These are phyloP conservation scores for Sula dactylatra DNA, from an alignment of 2,113 vertebrate genomes.

Conservation along the genomic window DNA sequence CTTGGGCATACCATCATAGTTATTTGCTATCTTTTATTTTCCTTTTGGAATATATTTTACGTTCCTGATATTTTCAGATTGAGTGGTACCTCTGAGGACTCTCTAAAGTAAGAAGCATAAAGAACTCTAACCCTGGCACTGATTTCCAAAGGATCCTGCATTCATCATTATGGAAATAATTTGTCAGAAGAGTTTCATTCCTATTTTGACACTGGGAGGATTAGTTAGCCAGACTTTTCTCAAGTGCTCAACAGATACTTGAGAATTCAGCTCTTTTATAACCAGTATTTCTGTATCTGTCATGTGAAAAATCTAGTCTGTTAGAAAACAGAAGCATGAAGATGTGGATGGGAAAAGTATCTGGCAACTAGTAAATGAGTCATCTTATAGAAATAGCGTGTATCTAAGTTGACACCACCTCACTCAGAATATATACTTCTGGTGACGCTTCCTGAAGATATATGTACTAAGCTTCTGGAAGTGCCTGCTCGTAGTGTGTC, in stretches of 20 bases:
- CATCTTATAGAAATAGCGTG: neutral
- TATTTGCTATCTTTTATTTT: neutral
- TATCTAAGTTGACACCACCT: neutral
- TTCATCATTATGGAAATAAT: neutral
- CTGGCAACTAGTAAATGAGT: conserved; percentile 26
- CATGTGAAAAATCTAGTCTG: neutral
- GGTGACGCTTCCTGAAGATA: neutral
- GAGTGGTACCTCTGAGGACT: neutral
- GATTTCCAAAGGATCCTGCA: neutral
- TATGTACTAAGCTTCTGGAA: neutral
- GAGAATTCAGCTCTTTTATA: neutral
- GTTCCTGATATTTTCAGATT: neutral
- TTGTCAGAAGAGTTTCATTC: neutral
- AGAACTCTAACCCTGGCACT: neutral
- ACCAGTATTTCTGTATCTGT: neutral
- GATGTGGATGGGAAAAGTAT: neutral
- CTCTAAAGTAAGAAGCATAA: neutral
- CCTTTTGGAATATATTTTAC: neutral
- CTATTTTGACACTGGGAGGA: neutral
- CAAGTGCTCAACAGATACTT: neutral
- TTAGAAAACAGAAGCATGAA: no score
- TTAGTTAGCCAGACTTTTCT: neutral
- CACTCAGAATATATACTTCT: neutral
- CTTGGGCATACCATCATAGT: neutral
- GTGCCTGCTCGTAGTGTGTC: neutral